Evolutionary conservation across 2,888 invertebrate genomes (phyloP).

Genomic region (Tridacna crocea): DNA sequence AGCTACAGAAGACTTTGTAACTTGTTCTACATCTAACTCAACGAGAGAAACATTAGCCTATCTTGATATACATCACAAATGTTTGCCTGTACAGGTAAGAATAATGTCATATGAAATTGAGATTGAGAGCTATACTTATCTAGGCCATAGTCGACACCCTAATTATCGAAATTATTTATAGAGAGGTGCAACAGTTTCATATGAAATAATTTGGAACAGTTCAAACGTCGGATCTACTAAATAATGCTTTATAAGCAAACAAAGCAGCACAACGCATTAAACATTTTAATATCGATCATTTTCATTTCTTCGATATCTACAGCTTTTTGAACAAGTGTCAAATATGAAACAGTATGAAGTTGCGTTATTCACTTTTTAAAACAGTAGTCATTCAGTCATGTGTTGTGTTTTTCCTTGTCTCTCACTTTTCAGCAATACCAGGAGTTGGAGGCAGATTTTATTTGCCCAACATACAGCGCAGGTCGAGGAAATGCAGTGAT

Average conservation of each 20-base stretch:
- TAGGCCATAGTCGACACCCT: not conserved
- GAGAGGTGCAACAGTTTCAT: too few relatives aligned
- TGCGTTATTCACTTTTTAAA: not conserved
- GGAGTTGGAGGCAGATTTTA: not conserved
- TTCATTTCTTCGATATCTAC: not conserved
- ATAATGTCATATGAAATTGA: not conserved
- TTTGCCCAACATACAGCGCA: not conserved
- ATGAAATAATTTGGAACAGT: too few relatives aligned
- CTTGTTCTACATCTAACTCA: not conserved
- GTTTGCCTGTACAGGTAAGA: not conserved
- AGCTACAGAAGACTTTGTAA: not conserved
- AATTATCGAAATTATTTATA: too few relatives aligned
- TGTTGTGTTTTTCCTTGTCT: not conserved
- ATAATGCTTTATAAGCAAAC: not conserved
- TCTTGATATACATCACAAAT: not conserved
- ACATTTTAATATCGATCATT: not conserved
- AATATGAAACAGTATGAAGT: not conserved
- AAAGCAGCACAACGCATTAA: not conserved
- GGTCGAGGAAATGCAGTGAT: not conserved
- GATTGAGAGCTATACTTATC: not conserved
- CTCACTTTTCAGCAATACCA: not conserved
- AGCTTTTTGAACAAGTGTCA: not conserved
- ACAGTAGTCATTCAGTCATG: not conserved
- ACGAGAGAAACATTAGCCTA: not conserved
- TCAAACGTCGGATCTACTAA: too few relatives aligned